Evolutionary conservation across 2,113 vertebrate genomes (phyloP), one percentile per base, ranked within the genome.

Genomic region (Macaca fascicularis): DNA sequence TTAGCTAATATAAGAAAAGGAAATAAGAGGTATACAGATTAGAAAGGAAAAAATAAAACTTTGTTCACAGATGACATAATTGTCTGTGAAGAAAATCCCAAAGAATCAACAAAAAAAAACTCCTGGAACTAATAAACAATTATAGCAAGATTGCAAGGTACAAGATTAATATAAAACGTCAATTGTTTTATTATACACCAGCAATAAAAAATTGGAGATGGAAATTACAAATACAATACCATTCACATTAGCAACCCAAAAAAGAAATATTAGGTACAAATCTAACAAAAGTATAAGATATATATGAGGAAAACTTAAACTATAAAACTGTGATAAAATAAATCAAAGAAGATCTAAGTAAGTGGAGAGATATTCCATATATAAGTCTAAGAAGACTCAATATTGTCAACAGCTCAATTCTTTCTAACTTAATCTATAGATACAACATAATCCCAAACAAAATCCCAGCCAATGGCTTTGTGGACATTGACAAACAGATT

Each of bases 31-130:
- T 35, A 90, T 27, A 75, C n/a, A n/a, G 55, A 84, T 67, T 93
- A 32, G 61, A 22, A 40, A 86, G 19, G 38, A 93, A 93, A 45
- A 87, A 79, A 81, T 13, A 86, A 81, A 86, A 87, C 35, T 79
- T 23, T 89, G 45, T 79, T 91, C 40, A 76, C 32, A 83, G 22
- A 94, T n/a, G n/a, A 40, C 59, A 25, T 57, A 52, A 83, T 2
- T 70, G 25, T 74, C 64, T 90, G 11, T 19, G 35, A 64, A 87
- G 27, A 96, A 96, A 90, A 64, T 64, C 25, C 50, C 80, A 50
- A 95, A 78, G 17, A 95, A 52, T 84, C 55, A 89, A 90, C n/a
- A 74, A 96, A 40, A 30, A 89, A 30, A 12, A 82, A 83, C 48
- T 85, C 55, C 48, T 86, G 32, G 40, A 80, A 90, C 83, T 81